Evolutionary conservation across 2,113 vertebrate genomes (phyloP).

Genomic region (Trinectes maculatus): DNA sequence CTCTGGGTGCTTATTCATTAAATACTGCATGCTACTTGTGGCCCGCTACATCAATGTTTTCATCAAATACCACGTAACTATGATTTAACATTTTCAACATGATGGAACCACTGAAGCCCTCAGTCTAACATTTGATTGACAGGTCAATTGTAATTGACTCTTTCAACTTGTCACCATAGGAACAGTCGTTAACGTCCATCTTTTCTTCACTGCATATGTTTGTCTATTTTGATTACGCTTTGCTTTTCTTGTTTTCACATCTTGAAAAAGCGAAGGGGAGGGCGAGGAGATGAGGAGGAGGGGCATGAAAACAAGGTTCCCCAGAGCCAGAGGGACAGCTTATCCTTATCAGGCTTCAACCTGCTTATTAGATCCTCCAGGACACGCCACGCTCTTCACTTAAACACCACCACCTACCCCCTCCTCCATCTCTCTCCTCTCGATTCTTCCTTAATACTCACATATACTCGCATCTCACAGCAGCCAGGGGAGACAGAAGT

Average conservation of each 20-base stretch:
- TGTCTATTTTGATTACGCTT: constrained; percentile 40
- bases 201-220: constrained; percentile 22
- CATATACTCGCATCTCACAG: constrained; percentile 45
- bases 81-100: too few species aligned
- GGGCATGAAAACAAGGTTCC: constrained; percentile 68
- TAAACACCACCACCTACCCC: constrained; percentile 71
- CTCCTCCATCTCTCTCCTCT: constrained; percentile 44
- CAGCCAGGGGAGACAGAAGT: constrained; percentile 39
- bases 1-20: too few species aligned
- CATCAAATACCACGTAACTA: too few species aligned
- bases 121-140: too few species aligned
- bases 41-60: too few species aligned
- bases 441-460: constrained; percentile 53
- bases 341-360: constrained; percentile 83
- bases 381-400: constrained; percentile 72
- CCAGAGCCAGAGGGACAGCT: constrained; percentile 81
- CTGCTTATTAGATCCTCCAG: constrained; percentile 84
- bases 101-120: too few species aligned
- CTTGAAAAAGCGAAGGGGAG: constrained; percentile 46
- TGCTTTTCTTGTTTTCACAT: constrained; percentile 60
- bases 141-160: too few species aligned
- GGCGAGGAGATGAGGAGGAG: constrained; percentile 24
- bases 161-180: too few species aligned
- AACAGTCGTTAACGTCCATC: too few species aligned
- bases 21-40: too few species aligned